Conservation (phyloP, 2,888 invertebrate genomes). For the Bugula neritina region DNA sequence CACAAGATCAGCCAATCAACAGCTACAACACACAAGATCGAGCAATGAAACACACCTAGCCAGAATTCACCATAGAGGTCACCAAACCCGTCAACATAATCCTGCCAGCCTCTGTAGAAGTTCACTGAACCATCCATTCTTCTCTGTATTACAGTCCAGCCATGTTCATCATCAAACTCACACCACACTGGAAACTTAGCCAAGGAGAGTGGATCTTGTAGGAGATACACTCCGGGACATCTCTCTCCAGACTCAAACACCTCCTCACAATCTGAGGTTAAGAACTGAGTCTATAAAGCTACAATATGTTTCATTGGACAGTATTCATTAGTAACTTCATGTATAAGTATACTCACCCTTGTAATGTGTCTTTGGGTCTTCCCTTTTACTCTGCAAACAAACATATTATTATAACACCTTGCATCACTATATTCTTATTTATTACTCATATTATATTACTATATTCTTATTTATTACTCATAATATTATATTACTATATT, state of each 20-base stretch:
- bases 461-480: no score
- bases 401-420: no score
- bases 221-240: background rate
- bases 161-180: background rate
- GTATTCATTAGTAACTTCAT: no score
- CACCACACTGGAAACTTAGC: background rate
- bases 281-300: no score
- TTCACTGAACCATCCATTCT: background rate
- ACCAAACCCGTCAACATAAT: background rate
- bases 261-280: background rate
- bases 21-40: background rate
- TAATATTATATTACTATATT: no score
- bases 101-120: background rate
- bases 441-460: no score
- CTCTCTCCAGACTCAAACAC: background rate
- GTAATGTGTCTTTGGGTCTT: no score
- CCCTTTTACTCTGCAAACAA: no score
- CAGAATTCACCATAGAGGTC: background rate
- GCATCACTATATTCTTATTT: no score
- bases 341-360: no score
- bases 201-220: background rate
- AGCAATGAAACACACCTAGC: background rate
- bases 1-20: background rate
- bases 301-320: no score
- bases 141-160: background rate